Evolutionary conservation across 2,113 vertebrate genomes (phyloP).

Genomic region (Labeo catla): DNA sequence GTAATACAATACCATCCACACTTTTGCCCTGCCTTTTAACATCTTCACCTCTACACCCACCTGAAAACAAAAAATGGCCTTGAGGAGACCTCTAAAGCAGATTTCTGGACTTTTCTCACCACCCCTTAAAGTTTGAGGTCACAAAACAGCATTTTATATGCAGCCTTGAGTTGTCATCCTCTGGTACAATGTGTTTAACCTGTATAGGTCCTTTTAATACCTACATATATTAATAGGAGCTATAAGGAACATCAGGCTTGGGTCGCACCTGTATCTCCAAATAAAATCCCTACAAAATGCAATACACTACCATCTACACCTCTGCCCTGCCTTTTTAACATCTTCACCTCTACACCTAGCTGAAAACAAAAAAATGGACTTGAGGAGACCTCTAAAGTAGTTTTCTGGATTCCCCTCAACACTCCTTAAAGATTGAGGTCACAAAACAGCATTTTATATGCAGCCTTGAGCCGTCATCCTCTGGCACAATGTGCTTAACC

Average conservation of each 20-base stretch:
- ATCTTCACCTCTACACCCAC: background rate
- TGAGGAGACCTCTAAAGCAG: background rate
- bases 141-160: no score
- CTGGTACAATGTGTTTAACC: background rate
- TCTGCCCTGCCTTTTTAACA: background rate
- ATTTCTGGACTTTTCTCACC: no score
- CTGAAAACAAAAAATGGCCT: background rate
- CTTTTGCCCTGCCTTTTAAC: background rate
- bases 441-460: background rate
- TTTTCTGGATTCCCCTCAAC: background rate
- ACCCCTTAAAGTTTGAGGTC: no score
- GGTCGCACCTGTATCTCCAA: background rate
- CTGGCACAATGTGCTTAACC: background rate
- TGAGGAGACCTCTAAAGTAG: background rate
- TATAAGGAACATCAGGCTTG: background rate
- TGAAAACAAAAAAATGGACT: background rate
- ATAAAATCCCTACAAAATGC: background rate
- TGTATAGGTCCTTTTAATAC: no score
- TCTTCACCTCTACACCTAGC: background rate
- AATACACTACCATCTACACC: background rate
- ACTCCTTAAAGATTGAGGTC: background rate
- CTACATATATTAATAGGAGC: background rate
- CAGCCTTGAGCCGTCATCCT: background rate
- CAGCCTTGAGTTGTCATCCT: background rate
- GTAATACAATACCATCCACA: background rate